Evolutionary conservation across 1,140 invertebrate genomes (phyloP), one percentile per base, ranked within the genome.

Genomic region (Tetragonula clypearis): DNA sequence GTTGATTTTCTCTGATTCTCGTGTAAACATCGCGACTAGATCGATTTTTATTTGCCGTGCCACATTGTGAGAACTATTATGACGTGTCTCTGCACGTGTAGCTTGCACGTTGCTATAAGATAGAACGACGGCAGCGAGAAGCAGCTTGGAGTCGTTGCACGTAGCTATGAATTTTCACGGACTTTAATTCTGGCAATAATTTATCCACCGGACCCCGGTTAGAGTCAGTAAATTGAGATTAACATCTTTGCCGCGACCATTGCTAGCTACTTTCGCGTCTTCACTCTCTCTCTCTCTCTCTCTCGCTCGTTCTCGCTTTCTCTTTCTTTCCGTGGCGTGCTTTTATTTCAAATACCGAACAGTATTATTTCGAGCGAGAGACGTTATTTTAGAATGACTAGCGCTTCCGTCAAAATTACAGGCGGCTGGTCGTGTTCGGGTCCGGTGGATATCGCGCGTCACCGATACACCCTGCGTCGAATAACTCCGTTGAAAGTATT

Each of bases 201-300:
- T 79, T 58, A 80, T 74, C 60, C 49, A 72, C 49, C 21, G 55
- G 55, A 0, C 0, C 49, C 58, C 68, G 12, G 69, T 80, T 80
- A 62, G 30, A 66, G 83, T 80, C 77, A 72, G 56, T 53, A 78
- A 69, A 85, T 85, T 80, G 80, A 85, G 83, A 85, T 85, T 80
- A 85, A 85, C 83, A 85, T 69, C 69, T 80, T 79, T 19, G 77
- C 69, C 55, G 41, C 41, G 55, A 41, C 26, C 23, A 17, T 23
- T 60, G 62, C n/a, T 30, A 49, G n/a, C 6, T 41, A 49, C 12
- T 26, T 23, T 19, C 26, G 56, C 8, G n/a, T 49, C 66, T 75
- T 49, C 49, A 11, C 30, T 19, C 17, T 30, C 19, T 9, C 9
- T 19, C 8, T 2, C 3, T 11, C 4, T 17, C 19, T 11, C 9